These are phyloP conservation scores for Oenanthe oenanthe DNA, from an alignment of 2,113 vertebrate species.

Conservation along the genomic window DNA sequence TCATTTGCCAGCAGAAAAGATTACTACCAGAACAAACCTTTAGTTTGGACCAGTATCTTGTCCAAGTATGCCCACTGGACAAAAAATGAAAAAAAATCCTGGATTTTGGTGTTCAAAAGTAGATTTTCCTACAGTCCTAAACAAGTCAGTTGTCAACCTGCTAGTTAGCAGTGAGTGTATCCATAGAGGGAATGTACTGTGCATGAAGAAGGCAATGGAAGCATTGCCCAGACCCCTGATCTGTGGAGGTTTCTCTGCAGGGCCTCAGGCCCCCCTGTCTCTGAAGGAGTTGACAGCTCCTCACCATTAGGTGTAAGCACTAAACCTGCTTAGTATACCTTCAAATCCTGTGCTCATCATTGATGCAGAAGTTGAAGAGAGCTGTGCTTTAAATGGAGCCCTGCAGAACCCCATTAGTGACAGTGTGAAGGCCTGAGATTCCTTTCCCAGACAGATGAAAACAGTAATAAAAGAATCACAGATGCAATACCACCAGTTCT, in stretches of 20 bases:
- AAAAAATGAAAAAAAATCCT: neutral
- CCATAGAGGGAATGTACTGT: neutral
- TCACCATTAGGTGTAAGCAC: neutral
- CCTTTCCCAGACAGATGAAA: neutral
- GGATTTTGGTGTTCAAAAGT: neutral
- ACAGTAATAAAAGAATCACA: neutral
- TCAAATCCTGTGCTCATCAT: accelerated
- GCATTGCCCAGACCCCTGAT: neutral
- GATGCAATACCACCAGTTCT: neutral
- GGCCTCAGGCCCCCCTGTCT: neutral
- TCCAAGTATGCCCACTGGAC: neutral
- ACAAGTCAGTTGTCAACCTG: neutral
- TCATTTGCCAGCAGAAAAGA: neutral
- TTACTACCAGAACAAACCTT: neutral
- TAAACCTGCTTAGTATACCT: neutral
- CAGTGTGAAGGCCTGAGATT: neutral
- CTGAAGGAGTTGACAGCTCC: neutral
- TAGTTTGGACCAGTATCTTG: neutral
- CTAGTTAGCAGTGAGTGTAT: neutral
- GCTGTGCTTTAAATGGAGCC: neutral
- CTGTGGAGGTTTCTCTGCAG: neutral
- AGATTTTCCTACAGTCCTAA: neutral
- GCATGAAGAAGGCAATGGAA: neutral
- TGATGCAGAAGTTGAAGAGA: neutral
- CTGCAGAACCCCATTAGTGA: neutral